These are phyloP conservation scores for Nasonia vitripennis DNA, from an alignment of 1,140 invertebrate genomes.

Conservation along the genomic window DNA sequence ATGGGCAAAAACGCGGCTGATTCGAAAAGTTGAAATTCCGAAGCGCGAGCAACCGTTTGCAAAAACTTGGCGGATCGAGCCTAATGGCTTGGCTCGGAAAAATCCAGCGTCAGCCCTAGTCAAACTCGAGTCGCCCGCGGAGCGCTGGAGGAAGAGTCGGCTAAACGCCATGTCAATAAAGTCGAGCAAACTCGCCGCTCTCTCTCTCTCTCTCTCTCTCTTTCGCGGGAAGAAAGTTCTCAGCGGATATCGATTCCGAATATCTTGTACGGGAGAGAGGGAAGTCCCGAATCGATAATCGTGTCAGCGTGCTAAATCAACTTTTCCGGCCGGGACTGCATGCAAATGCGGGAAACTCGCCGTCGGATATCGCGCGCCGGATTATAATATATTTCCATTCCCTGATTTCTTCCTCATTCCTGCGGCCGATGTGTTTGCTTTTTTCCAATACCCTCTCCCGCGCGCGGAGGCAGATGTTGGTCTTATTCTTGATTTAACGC, in stretches of 20 bases:
- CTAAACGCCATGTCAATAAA: slow-evolving; percentile 28
- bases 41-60: neutral
- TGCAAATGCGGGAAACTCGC: slow-evolving; percentile 33
- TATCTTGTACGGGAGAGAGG: neutral
- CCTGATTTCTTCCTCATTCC: slow-evolving; percentile 13
- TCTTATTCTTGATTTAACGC: slow-evolving; percentile 30
- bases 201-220: too few relatives aligned
- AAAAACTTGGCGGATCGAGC: neutral
- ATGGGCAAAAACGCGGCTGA: neutral
- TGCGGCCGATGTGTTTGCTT: neutral
- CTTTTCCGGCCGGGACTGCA: slow-evolving; percentile 9
- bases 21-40: too few relatives aligned
- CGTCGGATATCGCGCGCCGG: slow-evolving; percentile 13
- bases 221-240: slow-evolving; percentile 23
- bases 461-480: slow-evolving; percentile 2
- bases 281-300: slow-evolving; percentile 48
- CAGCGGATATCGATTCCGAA: neutral
- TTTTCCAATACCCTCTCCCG: neutral
- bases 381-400: slow-evolving; percentile 15
- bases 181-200: neutral
- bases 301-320: slow-evolving; percentile 32
- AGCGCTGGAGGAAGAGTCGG: neutral
- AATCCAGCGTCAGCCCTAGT: neutral
- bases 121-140: neutral
- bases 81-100: neutral